A percentile compares a stretch with the other conserved stretches of the same genome.
phyloP scores from a whole-genome alignment of 2,888 invertebrate genomes.

The Tachystola acroxantha region DNA sequence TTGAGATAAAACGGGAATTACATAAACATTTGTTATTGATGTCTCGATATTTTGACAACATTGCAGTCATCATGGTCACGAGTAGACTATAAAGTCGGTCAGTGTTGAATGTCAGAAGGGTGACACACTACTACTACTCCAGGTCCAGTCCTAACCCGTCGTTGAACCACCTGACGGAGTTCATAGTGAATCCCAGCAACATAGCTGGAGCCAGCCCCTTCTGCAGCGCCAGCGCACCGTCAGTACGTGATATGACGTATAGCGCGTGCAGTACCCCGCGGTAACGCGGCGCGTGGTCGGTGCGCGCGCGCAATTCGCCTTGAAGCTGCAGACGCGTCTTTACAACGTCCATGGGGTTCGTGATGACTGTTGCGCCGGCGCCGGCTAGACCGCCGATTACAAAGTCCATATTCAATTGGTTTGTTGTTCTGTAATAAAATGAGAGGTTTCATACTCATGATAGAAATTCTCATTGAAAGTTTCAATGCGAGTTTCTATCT shows the following conservation, averaged over 20 bases:
- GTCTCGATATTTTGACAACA: no score
- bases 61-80: no score
- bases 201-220: constrained; percentile 90
- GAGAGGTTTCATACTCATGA: no score
- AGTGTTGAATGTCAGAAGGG: no score
- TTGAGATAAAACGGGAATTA: no score
- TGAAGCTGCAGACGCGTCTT: constrained; percentile 94
- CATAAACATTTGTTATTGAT: no score
- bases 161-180: constrained; percentile 73
- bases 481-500: no score
- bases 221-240: constrained; percentile 86
- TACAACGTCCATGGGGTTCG: constrained; percentile 93
- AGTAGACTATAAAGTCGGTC: no score
- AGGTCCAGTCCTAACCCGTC: no score
- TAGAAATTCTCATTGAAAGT: no score
- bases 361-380: constrained; percentile 86
- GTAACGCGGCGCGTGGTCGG: constrained; percentile 74
- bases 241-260: constrained; percentile 82
- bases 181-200: constrained; percentile 84
- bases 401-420: constrained; percentile 84
- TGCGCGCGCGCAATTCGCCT: constrained; percentile 81
- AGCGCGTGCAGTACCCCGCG: constrained; percentile 88
- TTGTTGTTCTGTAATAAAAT: no score
- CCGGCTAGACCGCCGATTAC: constrained; percentile 84
- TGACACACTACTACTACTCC: no score